phyloP scores from a whole-genome alignment of 1,140 invertebrate genomes.

The Aphis craccivora region DNA sequence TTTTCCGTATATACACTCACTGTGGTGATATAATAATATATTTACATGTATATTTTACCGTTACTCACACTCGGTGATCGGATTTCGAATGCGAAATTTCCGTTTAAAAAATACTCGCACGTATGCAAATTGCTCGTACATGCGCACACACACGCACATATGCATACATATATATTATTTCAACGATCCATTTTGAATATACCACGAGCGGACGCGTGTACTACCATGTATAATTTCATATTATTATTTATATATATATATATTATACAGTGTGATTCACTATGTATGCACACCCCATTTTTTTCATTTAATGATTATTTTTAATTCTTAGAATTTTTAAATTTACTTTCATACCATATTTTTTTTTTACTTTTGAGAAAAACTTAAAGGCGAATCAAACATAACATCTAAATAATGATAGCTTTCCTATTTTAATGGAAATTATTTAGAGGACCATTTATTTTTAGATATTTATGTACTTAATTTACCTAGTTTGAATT shows the following conservation, averaged over 20 bases:
- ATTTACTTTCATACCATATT: no score
- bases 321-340: no score
- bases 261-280: no score
- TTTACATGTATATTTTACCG: not conserved
- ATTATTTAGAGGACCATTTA: no score
- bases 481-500: no score
- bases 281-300: no score
- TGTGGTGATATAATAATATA: not conserved
- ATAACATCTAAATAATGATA: no score
- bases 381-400: no score
- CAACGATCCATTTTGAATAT: not conserved
- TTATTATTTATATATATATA: not conserved
- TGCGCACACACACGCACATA: not conserved
- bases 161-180: not conserved
- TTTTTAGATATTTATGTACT: no score
- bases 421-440: no score
- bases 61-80: not conserved
- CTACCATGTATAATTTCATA: not conserved
- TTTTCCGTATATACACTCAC: not conserved
- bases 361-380: no score
- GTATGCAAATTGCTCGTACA: not conserved
- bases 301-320: no score
- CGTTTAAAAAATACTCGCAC: not conserved
- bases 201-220: not conserved
- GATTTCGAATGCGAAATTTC: slow-evolving; percentile 28